A percentile compares a stretch with the other conserved stretches of the same genome.
These are phyloP conservation scores for Philonicus albiceps DNA, from an alignment of 2,888 invertebrate species.

Conservation along the genomic window DNA sequence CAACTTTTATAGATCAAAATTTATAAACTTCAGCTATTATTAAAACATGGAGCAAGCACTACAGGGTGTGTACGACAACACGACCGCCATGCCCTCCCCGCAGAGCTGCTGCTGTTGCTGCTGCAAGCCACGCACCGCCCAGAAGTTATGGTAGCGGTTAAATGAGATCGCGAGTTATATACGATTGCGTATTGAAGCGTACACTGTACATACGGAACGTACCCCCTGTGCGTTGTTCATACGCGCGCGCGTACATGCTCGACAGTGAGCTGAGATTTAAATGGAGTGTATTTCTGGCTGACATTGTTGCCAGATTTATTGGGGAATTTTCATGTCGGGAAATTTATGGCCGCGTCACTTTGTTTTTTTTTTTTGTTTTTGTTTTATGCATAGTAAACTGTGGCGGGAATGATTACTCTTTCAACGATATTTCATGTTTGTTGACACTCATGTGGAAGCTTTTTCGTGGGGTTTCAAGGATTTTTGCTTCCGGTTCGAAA, in stretches of 20 bases:
- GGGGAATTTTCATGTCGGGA: neutral
- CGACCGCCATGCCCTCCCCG: neutral
- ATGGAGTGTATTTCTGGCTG: constrained; percentile 20
- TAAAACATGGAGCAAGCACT: neutral
- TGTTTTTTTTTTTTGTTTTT: neutral
- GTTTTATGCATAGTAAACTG: neutral
- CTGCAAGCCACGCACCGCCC: neutral
- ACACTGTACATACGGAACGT: neutral
- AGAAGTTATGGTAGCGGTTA: neutral
- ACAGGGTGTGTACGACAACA: constrained; percentile 1
- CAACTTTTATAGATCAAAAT: constrained; percentile 5
- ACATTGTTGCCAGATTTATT: constrained; percentile 23
- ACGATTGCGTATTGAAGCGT: neutral
- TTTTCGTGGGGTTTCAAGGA: neutral
- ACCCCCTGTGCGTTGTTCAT: neutral
- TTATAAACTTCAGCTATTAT: constrained; percentile 18
- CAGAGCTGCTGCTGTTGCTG: neutral
- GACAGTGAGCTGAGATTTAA: constrained; percentile 7
- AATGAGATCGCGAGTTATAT: constrained; percentile 9
- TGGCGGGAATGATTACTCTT: neutral
- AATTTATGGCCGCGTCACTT: neutral
- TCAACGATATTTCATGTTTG: neutral
- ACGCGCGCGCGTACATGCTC: neutral
- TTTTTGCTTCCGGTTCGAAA: neutral
- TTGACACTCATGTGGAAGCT: neutral